Evolutionary conservation across 2,888 invertebrate species (phyloP).

Genomic region (Lithosia quadra): DNA sequence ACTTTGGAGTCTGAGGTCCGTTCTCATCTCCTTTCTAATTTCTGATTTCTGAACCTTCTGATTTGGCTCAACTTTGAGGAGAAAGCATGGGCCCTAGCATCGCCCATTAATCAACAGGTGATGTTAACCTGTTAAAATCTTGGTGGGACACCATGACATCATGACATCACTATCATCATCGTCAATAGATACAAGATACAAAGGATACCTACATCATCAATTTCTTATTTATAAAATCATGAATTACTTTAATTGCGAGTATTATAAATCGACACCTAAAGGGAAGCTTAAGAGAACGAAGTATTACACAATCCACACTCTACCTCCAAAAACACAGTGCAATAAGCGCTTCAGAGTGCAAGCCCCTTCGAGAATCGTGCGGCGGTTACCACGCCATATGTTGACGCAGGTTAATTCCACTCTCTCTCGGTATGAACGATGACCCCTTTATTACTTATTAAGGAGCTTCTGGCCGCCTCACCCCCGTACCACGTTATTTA

Average conservation of each 20-base stretch:
- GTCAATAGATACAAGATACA: too few species aligned
- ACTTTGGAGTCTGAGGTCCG: too few species aligned
- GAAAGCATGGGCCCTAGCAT: too few species aligned
- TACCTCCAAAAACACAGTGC: slow-evolving; percentile 46
- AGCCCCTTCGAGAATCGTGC: slow-evolving; percentile 39
- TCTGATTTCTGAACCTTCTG: too few species aligned
- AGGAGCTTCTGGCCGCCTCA: slow-evolving; percentile 74
- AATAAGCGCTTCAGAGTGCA: slow-evolving; percentile 41
- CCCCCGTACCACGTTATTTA: slow-evolving; percentile 83
- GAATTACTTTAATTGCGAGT: background rate
- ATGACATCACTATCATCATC: too few species aligned
- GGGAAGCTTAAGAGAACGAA: slow-evolving; percentile 3
- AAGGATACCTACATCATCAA: background rate
- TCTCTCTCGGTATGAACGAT: slow-evolving; percentile 75
- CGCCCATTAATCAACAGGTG: too few species aligned
- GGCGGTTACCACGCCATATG: slow-evolving; percentile 71
- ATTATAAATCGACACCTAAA: background rate
- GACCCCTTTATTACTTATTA: slow-evolving; percentile 87
- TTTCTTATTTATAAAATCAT: background rate
- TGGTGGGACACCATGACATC: too few species aligned
- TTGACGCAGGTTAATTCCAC: slow-evolving; percentile 76
- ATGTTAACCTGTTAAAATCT: too few species aligned
- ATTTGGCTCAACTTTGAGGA: too few species aligned
- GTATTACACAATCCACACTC: slow-evolving; percentile 41
- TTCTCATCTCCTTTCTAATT: too few species aligned